Evolutionary conservation across 2,113 vertebrate species (phyloP).

Genomic region (Ailuropoda melanoleuca): DNA sequence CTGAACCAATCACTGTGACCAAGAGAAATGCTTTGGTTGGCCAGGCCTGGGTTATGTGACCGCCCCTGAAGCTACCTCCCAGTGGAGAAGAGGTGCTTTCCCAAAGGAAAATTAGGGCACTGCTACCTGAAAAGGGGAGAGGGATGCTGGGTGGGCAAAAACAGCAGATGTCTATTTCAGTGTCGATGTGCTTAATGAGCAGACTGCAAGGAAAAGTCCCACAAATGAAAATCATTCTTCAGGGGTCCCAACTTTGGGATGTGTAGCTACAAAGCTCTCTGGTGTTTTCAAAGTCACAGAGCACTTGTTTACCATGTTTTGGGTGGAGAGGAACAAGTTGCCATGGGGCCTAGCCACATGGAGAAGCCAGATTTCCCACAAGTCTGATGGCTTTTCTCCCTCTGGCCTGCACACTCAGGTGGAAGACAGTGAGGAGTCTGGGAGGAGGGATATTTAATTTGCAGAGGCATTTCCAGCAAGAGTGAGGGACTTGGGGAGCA

Average conservation of each 20-base stretch:
- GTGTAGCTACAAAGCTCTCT: neutral
- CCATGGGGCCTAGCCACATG: fast-evolving
- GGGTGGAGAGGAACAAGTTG: neutral
- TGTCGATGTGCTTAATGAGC: fast-evolving
- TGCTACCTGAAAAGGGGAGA: neutral
- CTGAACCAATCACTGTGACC: neutral
- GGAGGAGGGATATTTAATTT: neutral
- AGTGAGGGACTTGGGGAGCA: too few relatives aligned
- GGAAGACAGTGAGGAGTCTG: neutral
- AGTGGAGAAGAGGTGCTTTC: neutral
- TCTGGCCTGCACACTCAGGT: neutral
- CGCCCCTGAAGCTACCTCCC: neutral
- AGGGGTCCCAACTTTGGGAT: neutral
- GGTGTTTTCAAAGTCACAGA: neutral
- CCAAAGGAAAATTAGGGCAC: neutral
- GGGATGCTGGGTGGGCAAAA: neutral
- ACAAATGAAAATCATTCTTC: neutral
- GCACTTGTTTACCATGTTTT: neutral
- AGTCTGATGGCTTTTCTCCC: neutral
- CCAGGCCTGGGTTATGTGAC: neutral
- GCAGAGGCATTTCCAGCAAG: neutral
- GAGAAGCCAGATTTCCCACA: neutral
- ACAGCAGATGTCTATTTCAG: neutral
- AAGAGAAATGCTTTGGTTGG: neutral
- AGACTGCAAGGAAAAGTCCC: neutral